Percentiles rank a stretch among this genome's conserved stretches.
Conservation (phyloP, 2,113 vertebrate species). For the Fukomys damarensis region DNA sequence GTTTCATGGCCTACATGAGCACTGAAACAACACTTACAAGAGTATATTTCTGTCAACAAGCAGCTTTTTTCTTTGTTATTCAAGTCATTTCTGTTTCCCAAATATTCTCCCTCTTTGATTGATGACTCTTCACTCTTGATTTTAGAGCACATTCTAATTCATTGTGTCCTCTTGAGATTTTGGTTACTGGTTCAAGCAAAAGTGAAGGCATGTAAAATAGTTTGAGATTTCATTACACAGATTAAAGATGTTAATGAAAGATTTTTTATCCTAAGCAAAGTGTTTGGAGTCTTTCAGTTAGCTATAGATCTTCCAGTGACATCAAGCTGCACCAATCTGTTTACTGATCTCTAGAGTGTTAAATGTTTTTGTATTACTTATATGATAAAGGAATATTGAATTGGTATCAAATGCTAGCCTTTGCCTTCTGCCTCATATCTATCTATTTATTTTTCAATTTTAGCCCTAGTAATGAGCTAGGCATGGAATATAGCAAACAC, state of each 20-base stretch:
- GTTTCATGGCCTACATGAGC: neutral
- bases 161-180: slow-evolving; percentile 65
- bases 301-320: slow-evolving; percentile 29
- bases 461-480: slow-evolving; percentile 1
- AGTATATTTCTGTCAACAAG: slow-evolving; percentile 46
- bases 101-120: slow-evolving; percentile 34
- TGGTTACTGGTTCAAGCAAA: slow-evolving; percentile 60
- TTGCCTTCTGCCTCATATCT: neutral
- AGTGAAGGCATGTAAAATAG: slow-evolving; percentile 65
- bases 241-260: slow-evolving; percentile 78
- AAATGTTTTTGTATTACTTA: neutral
- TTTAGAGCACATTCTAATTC: slow-evolving; percentile 49
- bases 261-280: slow-evolving; percentile 62
- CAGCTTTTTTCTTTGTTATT: slow-evolving; percentile 11
- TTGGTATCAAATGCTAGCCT: neutral
- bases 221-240: slow-evolving; percentile 69
- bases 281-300: slow-evolving; percentile 60
- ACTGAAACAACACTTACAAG: slow-evolving; percentile 26
- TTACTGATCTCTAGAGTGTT: slow-evolving; percentile 25
- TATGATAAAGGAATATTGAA: neutral
- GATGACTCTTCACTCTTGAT: slow-evolving; percentile 48
- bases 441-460: neutral
- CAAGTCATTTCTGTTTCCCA: slow-evolving; percentile 24
- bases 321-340: slow-evolving; percentile 12
- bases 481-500: neutral